Base-by-base conservation (phyloP, 2,113 vertebrate genomes). In the Uria lomvia region DNA sequence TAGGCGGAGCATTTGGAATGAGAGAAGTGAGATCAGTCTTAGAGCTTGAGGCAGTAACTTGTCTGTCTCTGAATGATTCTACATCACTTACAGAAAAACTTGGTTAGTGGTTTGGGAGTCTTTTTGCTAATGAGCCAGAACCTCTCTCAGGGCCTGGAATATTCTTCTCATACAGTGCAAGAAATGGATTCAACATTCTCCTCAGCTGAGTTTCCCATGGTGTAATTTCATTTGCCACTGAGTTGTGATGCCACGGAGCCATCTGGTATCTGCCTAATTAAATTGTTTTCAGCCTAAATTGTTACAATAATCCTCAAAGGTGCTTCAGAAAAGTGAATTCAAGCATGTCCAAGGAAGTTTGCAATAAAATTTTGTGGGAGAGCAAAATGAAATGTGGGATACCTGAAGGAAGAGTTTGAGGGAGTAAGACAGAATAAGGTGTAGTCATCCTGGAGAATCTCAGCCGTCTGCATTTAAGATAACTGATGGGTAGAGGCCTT, bases 181-280 rank as follows among this genome's bases (percentile, higher is more conserved):
- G 74, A n/a, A 82, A 66, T 68, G 60, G 52, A 47, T 92, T 90
- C 77, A 74, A 47, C 49, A 7, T 92, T 80, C 62, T 80, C 56
- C 66, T 92, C 75, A 68, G 88, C 65, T 65, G 85, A 40, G 4
- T 74, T 93, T 94, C 85, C 88, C 36, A 13, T 50, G 66, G 70
- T 85, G 88, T 90, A 38, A 93, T 93, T 93, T 82, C 92, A 85
- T 94, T 91, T 94, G 74, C 73, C 30, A 17, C 73, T 80, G 73
- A 16, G 70, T 52, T 78, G 74, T 59, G 73, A 82, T 90, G 87
- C 92, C 80, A 71, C 2, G 0, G 66, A 94, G 81, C 94, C 94
- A 93, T 97, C 90, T 95, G 94, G 47, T 63, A 66, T 29, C 65
- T 45, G 56, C 83, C 92, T 94, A 84, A 96, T 90, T 87, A 81